These are phyloP conservation scores for Ia io DNA, from an alignment of 2,113 vertebrate genomes.

Conservation along the genomic window DNA sequence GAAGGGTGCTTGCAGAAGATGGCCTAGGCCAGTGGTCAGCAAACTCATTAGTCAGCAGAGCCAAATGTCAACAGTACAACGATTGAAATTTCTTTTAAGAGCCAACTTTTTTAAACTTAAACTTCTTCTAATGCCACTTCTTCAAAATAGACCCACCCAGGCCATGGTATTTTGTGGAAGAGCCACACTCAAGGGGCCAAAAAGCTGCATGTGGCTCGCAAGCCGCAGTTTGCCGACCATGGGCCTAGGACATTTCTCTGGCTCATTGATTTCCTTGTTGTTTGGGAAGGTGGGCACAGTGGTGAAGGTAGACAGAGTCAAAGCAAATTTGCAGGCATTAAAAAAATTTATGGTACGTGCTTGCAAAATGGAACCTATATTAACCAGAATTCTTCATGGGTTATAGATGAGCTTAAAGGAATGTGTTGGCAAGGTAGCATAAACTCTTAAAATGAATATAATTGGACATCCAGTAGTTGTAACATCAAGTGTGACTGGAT, in stretches of 20 bases:
- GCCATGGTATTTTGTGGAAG: too few relatives aligned
- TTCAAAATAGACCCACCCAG: too few relatives aligned
- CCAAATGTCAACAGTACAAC: too few relatives aligned
- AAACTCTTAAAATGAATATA: neutral
- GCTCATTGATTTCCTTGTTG: neutral
- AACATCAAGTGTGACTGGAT: neutral
- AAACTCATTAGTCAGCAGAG: too few relatives aligned
- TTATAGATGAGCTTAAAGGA: neutral
- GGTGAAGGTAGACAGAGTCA: neutral
- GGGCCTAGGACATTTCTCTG: neutral
- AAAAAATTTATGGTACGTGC: neutral
- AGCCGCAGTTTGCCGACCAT: too few relatives aligned
- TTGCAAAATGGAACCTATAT: neutral
- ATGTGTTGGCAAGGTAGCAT: neutral
- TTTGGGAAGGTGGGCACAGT: neutral
- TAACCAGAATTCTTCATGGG: neutral
- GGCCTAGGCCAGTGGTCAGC: neutral
- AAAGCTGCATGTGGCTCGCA: too few relatives aligned
- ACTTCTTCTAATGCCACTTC: too few relatives aligned
- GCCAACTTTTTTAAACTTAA: too few relatives aligned
- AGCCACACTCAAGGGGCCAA: too few relatives aligned
- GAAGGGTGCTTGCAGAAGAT: neutral
- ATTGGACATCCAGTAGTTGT: neutral
- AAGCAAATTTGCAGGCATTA: neutral
- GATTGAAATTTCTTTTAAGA: too few relatives aligned